phyloP scores from a whole-genome alignment of 2,797 vertebrate species.

The Myiotriccus ornatus region DNA sequence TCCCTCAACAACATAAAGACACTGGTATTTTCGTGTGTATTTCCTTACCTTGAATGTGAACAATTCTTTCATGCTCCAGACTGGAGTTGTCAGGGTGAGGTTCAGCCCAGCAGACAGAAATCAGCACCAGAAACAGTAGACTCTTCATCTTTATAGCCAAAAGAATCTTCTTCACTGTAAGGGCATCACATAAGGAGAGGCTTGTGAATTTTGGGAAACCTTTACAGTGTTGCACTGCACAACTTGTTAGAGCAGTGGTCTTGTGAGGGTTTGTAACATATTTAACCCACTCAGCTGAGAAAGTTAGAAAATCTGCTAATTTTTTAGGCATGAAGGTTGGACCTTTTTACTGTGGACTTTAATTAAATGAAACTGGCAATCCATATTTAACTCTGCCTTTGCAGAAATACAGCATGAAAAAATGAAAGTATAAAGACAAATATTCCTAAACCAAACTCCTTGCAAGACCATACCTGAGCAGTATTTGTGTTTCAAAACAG shows the following conservation, averaged over 20 bases:
- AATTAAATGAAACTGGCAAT: slow-evolving; percentile 13
- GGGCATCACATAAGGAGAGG: slow-evolving; percentile 61
- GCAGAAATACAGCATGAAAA: slow-evolving; percentile 23
- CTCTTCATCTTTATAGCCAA: slow-evolving; percentile 83
- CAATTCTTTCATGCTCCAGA: slow-evolving; percentile 82
- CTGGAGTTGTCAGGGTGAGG: slow-evolving; percentile 77
- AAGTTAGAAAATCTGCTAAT: slow-evolving; percentile 51
- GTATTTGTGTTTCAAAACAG: neutral
- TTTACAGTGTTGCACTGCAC: slow-evolving; percentile 64
- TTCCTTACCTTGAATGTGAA: slow-evolving; percentile 91
- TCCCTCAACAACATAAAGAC: neutral
- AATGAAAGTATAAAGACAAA: neutral
- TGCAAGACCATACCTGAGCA: neutral
- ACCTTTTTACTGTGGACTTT: slow-evolving; percentile 32
- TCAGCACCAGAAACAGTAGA: slow-evolving; percentile 86
- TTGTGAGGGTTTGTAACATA: slow-evolving; percentile 34
- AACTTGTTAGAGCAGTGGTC: slow-evolving; percentile 68
- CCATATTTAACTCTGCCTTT: slow-evolving; percentile 56
- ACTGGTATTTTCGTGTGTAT: neutral
- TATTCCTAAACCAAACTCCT: neutral
- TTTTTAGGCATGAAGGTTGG: neutral
- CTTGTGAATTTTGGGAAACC: slow-evolving; percentile 64
- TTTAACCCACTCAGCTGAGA: slow-evolving; percentile 69
- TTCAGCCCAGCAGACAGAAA: slow-evolving; percentile 85
- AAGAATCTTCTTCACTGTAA: slow-evolving; percentile 77